Conservation (phyloP, 92 coral and sea anemone species). For the Palythoa grandiflora region DNA sequence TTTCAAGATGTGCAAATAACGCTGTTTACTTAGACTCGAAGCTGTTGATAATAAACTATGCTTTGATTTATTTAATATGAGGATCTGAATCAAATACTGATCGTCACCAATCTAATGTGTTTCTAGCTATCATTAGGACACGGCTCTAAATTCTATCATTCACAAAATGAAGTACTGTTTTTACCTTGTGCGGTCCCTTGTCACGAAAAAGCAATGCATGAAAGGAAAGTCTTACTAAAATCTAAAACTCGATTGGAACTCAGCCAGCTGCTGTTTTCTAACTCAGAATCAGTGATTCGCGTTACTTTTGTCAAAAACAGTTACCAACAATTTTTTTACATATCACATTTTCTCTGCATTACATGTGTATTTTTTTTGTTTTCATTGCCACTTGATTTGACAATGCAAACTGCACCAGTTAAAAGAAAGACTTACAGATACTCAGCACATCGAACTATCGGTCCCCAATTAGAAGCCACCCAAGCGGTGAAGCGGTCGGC, state of each 20-base stretch:
- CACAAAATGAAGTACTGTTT: too few species aligned
- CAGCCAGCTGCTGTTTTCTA: not conserved
- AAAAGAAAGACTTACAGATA: not conserved
- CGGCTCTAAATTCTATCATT: too few species aligned
- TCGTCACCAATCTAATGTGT: not conserved
- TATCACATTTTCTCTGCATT: not conserved
- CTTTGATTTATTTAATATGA: not conserved
- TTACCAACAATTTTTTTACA: not conserved
- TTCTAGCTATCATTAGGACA: not conserved
- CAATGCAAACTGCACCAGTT: not conserved
- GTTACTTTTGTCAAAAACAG: not conserved
- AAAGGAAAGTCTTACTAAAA: not conserved
- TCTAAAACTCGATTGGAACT: not conserved
- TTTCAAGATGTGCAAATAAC: not conserved
- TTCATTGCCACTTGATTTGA: not conserved
- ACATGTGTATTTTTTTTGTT: not conserved
- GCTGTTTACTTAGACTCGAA: not conserved
- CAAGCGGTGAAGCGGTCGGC: not conserved
- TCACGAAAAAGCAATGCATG: not conserved
- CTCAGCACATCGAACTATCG: not conserved
- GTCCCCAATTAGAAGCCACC: not conserved
- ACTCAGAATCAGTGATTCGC: not conserved
- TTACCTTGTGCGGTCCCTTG: not conserved
- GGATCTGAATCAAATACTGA: not conserved
- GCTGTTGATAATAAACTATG: not conserved